These are phyloP conservation scores for Leucozona laternaria DNA, from an alignment of 2,888 invertebrate genomes.

Conservation along the genomic window DNA sequence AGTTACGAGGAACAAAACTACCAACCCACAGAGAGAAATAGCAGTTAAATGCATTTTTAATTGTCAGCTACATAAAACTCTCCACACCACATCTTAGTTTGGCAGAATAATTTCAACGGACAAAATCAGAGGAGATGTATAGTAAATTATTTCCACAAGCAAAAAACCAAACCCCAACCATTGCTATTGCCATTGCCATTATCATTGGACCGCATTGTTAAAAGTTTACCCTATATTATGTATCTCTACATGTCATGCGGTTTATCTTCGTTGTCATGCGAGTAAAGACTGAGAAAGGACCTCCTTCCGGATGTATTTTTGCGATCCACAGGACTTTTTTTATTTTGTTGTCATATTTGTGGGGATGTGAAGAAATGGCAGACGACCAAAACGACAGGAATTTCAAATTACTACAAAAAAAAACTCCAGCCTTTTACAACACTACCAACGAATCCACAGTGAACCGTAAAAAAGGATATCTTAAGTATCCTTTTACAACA, in stretches of 20 bases:
- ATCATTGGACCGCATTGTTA: slow-evolving; percentile 64
- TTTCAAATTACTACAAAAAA: slow-evolving; percentile 43
- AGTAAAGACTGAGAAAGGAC: slow-evolving; percentile 24
- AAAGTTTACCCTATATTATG: slow-evolving; percentile 29
- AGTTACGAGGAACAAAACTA: slow-evolving; percentile 28
- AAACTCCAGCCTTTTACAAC: not conserved
- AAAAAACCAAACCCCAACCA: not conserved
- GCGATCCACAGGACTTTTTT: slow-evolving; percentile 5
- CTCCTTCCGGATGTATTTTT: slow-evolving; percentile 16
- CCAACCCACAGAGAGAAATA: slow-evolving; percentile 8
- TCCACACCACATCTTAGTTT: not conserved
- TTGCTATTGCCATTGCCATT: slow-evolving; percentile 20
- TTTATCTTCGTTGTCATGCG: slow-evolving; percentile 32
- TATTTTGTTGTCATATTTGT: not conserved
- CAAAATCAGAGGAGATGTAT: slow-evolving; percentile 26
- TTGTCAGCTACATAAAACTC: slow-evolving; percentile 35
- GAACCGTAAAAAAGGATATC: slow-evolving; percentile 6
- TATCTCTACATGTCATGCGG: slow-evolving; percentile 44
- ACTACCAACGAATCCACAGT: slow-evolving; percentile 7
- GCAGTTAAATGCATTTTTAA: slow-evolving; percentile 61
- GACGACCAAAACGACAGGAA: slow-evolving; percentile 43
- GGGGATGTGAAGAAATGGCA: not conserved
- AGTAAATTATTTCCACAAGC: slow-evolving; percentile 16
- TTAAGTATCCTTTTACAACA: slow-evolving; percentile 27
- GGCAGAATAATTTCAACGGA: slow-evolving; percentile 30